Evolutionary conservation across 1,140 invertebrate species (phyloP).

Genomic region (Brachionus paranguensis): DNA sequence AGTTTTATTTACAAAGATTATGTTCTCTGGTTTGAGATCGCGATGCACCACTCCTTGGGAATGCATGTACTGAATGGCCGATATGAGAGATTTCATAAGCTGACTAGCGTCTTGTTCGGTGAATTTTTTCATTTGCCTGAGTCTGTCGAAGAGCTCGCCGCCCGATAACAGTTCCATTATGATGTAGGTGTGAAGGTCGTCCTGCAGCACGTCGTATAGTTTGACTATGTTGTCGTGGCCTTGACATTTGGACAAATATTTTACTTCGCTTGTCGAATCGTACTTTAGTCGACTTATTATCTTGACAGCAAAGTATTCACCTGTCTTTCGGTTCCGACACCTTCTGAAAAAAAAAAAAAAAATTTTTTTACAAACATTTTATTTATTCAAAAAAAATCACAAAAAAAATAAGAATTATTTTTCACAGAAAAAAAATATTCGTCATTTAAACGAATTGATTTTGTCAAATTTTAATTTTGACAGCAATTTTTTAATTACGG

Average conservation of each 20-base stretch:
- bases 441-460: too few species aligned
- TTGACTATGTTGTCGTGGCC: slow-evolving; percentile 81
- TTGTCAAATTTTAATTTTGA: too few species aligned
- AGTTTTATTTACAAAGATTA: slow-evolving; percentile 64
- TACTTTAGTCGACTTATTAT: slow-evolving; percentile 71
- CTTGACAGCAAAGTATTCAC: slow-evolving; percentile 78
- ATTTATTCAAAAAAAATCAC: too few species aligned
- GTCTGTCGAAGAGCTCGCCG: slow-evolving; percentile 73
- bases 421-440: too few species aligned
- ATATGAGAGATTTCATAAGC: slow-evolving; percentile 71
- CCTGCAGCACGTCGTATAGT: slow-evolving; percentile 72
- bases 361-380: too few species aligned
- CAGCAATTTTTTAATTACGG: too few species aligned
- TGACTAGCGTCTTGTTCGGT: slow-evolving; percentile 65
- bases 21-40: slow-evolving; percentile 81
- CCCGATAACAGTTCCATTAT: slow-evolving; percentile 77
- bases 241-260: slow-evolving; percentile 71
- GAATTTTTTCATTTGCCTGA: slow-evolving; percentile 62
- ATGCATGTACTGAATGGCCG: slow-evolving; percentile 76
- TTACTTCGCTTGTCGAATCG: slow-evolving; percentile 67
- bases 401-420: too few species aligned
- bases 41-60: slow-evolving; percentile 72
- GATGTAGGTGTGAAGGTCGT: slow-evolving; percentile 69
- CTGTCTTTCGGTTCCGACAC: slow-evolving; percentile 68
- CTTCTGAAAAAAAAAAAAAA: slow-evolving; percentile 56